These are phyloP conservation scores for Mesembrinibis cayennensis DNA, from an alignment of 2,113 vertebrate species.

Conservation along the genomic window DNA sequence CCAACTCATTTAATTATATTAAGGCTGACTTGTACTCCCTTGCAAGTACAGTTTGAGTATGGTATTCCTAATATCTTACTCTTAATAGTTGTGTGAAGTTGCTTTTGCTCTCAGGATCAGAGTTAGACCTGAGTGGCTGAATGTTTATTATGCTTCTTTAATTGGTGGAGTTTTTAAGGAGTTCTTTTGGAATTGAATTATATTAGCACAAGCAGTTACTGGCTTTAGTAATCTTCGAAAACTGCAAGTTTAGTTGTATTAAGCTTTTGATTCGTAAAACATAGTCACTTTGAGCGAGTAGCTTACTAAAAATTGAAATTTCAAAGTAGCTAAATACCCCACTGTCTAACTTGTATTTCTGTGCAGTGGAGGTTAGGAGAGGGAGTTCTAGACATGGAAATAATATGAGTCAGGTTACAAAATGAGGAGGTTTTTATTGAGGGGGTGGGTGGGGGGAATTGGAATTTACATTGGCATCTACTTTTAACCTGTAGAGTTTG, in stretches of 20 bases:
- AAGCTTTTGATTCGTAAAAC: background rate
- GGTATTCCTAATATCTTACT: background rate
- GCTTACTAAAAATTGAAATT: background rate
- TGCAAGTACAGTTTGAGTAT: background rate
- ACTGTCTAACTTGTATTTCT: background rate
- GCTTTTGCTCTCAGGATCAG: background rate
- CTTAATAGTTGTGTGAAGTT: background rate
- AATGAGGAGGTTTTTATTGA: background rate
- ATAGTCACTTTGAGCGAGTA: background rate
- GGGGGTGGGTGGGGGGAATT: no score
- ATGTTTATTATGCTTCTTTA: background rate
- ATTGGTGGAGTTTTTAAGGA: background rate
- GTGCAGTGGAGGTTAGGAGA: background rate
- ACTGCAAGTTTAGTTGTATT: background rate
- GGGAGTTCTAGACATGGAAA: background rate
- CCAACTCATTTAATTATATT: constrained; percentile 14
- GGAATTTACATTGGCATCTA: background rate
- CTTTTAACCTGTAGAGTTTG: background rate
- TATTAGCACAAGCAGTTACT: background rate
- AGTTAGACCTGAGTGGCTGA: background rate
- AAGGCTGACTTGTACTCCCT: constrained; percentile 14
- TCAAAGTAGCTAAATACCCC: background rate
- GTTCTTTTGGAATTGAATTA: background rate
- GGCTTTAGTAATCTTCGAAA: background rate
- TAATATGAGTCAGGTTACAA: background rate